Evolutionary conservation across 2,797 vertebrate genomes (phyloP), one percentile per base, ranked within the genome.

Genomic region (Onychomys leucogaster): DNA sequence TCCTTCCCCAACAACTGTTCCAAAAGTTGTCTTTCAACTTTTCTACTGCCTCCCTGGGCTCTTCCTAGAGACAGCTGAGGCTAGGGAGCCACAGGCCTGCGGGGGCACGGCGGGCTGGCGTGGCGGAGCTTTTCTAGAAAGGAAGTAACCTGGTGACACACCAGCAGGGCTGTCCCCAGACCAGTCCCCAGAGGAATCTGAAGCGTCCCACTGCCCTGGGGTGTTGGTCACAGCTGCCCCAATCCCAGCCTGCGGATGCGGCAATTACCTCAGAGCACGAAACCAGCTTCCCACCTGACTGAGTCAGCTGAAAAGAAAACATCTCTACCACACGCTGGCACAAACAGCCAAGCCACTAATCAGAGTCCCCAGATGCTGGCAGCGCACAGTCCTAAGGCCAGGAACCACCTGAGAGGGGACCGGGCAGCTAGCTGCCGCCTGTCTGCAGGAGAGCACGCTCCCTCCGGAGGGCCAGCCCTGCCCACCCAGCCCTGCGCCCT

Each of bases 281-380:
- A 98, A 96, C 98, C 61, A 3, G 98, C 97, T 98, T 97, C 98
- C 98, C 97, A 99, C 98, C 97, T 98, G 98, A 96, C 98, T 99
- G 98, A 99, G 98, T 99, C 98, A 99, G 97, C 98, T 93, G 95
- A 92, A 95, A 94, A 97, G 96, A 97, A 96, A 97, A 96, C 96
- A 80, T 52, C 88, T 46, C 81, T 0, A 57, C 92, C 88, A 87
- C 91, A 95, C 82, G 34, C 86, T 17, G 49, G 75, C 82, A 93
- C 94, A 96, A 83, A 97, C 93, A 95, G 94, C 92, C 82, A 89
- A 91, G 82, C 97, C 90, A 96, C 92, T 95, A 2, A 95, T 94
- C 96, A 89, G 89, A 95, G 94, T n/a, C 82, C 12, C 4, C 82
- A 92, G 91, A 94, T 1, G 27, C 83, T 0, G 0, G 88, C 73